These are phyloP conservation scores for Gobiocypris rarus DNA, from an alignment of 2,113 vertebrate genomes.

Conservation along the genomic window DNA sequence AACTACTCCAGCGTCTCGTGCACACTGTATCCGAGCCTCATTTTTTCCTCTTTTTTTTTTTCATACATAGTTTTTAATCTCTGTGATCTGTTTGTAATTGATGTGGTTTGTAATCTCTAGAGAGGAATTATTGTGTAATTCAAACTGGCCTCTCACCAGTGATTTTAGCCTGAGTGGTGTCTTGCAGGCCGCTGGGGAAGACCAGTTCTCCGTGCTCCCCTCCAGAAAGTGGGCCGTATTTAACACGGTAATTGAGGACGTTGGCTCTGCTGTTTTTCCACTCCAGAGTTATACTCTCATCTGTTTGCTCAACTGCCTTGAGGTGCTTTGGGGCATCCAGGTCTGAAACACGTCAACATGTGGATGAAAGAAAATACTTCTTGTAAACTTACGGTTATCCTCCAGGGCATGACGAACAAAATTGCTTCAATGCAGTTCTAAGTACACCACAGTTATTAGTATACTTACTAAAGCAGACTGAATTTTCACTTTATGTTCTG, in stretches of 20 bases:
- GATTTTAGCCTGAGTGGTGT: conserved; percentile 86
- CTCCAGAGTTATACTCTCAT: conserved; percentile 89
- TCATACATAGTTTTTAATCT: background rate
- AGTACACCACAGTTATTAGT: background rate
- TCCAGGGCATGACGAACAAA: background rate
- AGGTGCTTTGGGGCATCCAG: conserved; percentile 90
- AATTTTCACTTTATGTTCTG: background rate
- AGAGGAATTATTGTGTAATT: conserved; percentile 7
- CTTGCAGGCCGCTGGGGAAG: conserved; percentile 79
- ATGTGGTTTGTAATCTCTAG: conserved; percentile 12
- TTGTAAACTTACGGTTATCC: background rate
- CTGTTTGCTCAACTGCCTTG: conserved; percentile 84
- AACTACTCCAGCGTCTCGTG: background rate
- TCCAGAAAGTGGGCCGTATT: conserved; percentile 93
- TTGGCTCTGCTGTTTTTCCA: conserved; percentile 90
- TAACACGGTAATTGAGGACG: conserved; percentile 87
- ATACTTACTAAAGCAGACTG: conserved; percentile 2
- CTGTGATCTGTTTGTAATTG: background rate
- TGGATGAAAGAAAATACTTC: background rate
- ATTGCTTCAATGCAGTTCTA: conserved; percentile 12
- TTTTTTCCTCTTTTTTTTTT: background rate
- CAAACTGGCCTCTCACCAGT: conserved; percentile 70
- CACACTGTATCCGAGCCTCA: background rate
- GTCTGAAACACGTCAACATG: conserved; percentile 72
- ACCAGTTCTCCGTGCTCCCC: conserved; percentile 89